Conservation (phyloP, 2,113 vertebrate species). For the Atlantisia rogersi region DNA sequence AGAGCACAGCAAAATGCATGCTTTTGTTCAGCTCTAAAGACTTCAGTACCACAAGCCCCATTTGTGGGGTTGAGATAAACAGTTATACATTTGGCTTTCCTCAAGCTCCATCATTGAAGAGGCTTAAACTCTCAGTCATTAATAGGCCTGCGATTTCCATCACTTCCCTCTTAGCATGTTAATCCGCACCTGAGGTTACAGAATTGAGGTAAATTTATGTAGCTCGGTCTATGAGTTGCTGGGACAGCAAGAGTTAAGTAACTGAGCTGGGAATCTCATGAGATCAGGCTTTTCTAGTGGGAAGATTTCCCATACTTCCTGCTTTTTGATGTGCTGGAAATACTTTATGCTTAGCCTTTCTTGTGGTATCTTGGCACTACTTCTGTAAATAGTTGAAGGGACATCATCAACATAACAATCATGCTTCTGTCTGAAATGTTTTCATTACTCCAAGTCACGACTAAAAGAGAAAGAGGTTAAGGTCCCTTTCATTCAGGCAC, state of each 20-base stretch:
- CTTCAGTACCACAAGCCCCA: not conserved
- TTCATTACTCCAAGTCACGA: not conserved
- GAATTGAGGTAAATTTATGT: not conserved
- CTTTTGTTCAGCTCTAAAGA: not conserved
- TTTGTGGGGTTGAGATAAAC: not conserved
- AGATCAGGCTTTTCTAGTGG: conserved; percentile 39
- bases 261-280: conserved; percentile 28
- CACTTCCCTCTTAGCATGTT: not conserved
- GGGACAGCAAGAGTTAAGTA: conserved; percentile 29
- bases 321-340: conserved; percentile 66
- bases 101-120: not conserved
- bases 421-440: conserved; percentile 46
- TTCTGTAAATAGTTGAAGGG: conserved; percentile 61
- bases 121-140: not conserved
- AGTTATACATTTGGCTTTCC: not conserved
- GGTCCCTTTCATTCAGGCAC: not conserved
- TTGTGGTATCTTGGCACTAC: conserved; percentile 66
- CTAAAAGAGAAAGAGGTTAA: conserved; percentile 1
- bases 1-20: not conserved
- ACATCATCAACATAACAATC: conserved; percentile 56
- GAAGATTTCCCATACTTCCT: conserved; percentile 65
- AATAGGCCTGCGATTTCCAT: not conserved
- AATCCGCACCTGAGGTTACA: not conserved
- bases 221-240: not conserved
- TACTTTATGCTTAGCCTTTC: conserved; percentile 48